Base-by-base conservation (phyloP, 2,113 vertebrate species). In the Barnardius zonarius region DNA sequence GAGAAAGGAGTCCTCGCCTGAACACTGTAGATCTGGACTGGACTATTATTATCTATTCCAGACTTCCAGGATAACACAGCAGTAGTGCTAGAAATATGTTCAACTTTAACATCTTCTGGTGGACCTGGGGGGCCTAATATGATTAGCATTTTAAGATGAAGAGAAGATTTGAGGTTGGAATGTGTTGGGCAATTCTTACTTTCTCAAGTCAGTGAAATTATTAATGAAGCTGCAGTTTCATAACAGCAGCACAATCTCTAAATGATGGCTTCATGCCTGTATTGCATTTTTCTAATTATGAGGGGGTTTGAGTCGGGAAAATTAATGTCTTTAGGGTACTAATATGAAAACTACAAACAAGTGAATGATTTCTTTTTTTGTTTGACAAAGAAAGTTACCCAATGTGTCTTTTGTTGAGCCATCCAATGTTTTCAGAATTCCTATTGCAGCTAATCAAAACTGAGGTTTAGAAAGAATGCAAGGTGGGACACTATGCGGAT, bases 1-100 rank as follows among this genome's bases (percentile, higher is more conserved):
- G 99, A 99, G 96, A 99, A 99, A 8, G 99, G 99, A 69, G 99
- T 99, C 90, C 98, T 98, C 43, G 96, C 98, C 97, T 99, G 99
- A 90, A 99, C 90, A 7, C 97, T 98, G 97, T 99, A 99, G 77
- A 98, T 98, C 30, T 98, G 99, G 97, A 99, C 98, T 96, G 99
- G 99, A 95, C 99, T 99, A 96, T 99, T 99, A 95, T 99, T 99
- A 96, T 99, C 99, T 69, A 96, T 97, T 83, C 99, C 99, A 35
- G 98, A 97, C 97, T 98, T 98, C 99, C 99, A 99, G 95, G 98
- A 99, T 59, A 99, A 97, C 77, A 98, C 98, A 46, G 98, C 98
- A 75, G 98, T 99, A 54, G 98, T 99, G 96, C 99, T 99, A 87
- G 98, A 99, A 97, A 99, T 97, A 83, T 98, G 98, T 83, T 99